Evolutionary conservation across 1,140 invertebrate genomes (phyloP), one percentile per base, ranked within the genome.

Genomic region (Arctopsyche grandis): DNA sequence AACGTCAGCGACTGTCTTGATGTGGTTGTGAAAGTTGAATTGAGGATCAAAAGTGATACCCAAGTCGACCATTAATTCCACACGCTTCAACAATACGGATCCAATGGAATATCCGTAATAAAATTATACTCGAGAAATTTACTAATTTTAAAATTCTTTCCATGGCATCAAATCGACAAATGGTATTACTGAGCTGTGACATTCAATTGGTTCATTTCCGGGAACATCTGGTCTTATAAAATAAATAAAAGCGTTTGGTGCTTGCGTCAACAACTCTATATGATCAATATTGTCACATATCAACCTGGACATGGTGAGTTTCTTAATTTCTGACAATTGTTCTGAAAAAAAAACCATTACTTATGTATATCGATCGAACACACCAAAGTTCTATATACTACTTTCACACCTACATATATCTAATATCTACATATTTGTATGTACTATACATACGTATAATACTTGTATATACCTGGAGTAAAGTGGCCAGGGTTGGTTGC

Each of bases 201-300:
- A 92, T 9, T 86, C 84, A 5, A 90, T 83, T 66, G 89, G 87
- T 76, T 87, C 85, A 81, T 92, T 92, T 14, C 91, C 89, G 1
- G 85, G 84, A 79, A 90, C 79, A 81, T 91, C 89, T 0, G 89
- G 85, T 79, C 87, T 88, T 29, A 89, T 84, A 84, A n/a, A n/a
- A n/a, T n/a, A n/a, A n/a, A n/a, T n/a, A n/a, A 92, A 92, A 5
- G 90, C 90, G 48, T 89, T 87, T 1, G 86, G 85, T 16, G 91
- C 85, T 82, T 89, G 88, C 0, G 84, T 79, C 0, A 79, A 75
- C 4, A 91, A 81, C 16, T 90, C 87, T 58, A 90, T 90, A 26
- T 91, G 89, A 84, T 96, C 93, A 1, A 90, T 90, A 85, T 96
- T 96, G 83, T 96, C 93, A 83, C 95, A 97, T 46, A 96, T 89